phyloP scores from a whole-genome alignment of 1,140 invertebrate genomes.

The Thaumetopoea pityocampa region DNA sequence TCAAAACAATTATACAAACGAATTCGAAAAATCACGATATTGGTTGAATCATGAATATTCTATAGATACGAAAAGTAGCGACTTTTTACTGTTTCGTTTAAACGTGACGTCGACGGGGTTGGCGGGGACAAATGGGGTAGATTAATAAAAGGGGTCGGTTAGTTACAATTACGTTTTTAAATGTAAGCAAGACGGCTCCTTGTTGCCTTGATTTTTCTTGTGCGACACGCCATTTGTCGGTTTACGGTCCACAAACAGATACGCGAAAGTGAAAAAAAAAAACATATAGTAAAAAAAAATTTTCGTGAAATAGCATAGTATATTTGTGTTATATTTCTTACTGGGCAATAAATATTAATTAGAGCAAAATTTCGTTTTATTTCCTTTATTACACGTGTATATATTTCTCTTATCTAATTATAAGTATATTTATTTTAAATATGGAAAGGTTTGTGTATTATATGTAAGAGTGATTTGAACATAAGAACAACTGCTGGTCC shows the following conservation, averaged over 20 bases:
- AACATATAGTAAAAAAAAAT: too few species aligned
- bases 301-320: too few species aligned
- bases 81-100: constrained; percentile 37
- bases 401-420: too few species aligned
- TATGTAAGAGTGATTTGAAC: too few species aligned
- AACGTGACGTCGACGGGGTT: constrained; percentile 43
- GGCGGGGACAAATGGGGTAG: constrained; percentile 64
- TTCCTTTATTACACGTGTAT: too few species aligned
- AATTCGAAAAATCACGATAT: constrained; percentile 3
- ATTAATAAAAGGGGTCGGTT: constrained; percentile 72
- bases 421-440: too few species aligned
- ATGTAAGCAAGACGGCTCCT: constrained; percentile 67
- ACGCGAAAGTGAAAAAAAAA: constrained; percentile 26
- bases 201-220: constrained; percentile 72
- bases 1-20: constrained; percentile 10
- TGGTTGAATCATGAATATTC: constrained; percentile 58
- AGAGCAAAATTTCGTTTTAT: too few species aligned
- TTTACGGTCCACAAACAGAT: constrained; percentile 18
- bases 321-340: too few species aligned
- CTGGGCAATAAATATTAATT: too few species aligned
- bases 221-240: constrained; percentile 67
- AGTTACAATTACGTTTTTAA: constrained; percentile 75
- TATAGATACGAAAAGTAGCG: constrained; percentile 27
- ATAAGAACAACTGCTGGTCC: too few species aligned
- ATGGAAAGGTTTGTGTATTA: too few species aligned